Conservation (phyloP, 2,113 vertebrate genomes). For the Jacana jacana region DNA sequence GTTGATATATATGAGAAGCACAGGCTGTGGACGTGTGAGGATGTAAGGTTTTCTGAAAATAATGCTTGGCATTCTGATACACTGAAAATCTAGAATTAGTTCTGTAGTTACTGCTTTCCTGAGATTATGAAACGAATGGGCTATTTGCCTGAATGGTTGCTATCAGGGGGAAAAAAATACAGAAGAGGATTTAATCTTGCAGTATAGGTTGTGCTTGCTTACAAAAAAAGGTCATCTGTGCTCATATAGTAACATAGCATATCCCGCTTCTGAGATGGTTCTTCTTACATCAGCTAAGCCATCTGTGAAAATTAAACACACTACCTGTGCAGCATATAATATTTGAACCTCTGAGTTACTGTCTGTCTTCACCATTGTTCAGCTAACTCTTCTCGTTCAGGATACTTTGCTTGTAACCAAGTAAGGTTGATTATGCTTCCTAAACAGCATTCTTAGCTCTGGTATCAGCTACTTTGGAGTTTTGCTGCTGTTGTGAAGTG, state of each 20-base stretch:
- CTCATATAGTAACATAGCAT: background rate
- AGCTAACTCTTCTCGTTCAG: background rate
- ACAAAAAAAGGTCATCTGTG: background rate
- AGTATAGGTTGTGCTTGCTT: background rate
- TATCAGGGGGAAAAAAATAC: background rate
- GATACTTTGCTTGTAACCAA: background rate
- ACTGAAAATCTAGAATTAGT: background rate
- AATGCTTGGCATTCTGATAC: background rate
- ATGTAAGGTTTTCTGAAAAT: background rate
- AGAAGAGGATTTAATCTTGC: background rate
- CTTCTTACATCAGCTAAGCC: background rate
- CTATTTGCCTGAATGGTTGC: background rate
- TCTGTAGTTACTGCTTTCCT: background rate
- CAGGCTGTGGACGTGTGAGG: conserved; percentile 73
- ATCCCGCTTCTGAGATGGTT: background rate
- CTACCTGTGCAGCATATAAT: background rate
- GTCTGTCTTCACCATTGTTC: background rate
- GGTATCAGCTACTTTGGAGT: background rate
- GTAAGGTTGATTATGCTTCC: background rate
- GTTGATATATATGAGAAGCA: conserved; percentile 65
- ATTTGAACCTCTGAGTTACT: background rate
- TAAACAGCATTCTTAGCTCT: background rate
- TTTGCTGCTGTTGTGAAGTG: background rate
- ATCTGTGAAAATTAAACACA: background rate
- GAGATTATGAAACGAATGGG: background rate